Evolutionary conservation across 2,113 vertebrate genomes (phyloP).

Genomic region (Ctenomys sociabilis): DNA sequence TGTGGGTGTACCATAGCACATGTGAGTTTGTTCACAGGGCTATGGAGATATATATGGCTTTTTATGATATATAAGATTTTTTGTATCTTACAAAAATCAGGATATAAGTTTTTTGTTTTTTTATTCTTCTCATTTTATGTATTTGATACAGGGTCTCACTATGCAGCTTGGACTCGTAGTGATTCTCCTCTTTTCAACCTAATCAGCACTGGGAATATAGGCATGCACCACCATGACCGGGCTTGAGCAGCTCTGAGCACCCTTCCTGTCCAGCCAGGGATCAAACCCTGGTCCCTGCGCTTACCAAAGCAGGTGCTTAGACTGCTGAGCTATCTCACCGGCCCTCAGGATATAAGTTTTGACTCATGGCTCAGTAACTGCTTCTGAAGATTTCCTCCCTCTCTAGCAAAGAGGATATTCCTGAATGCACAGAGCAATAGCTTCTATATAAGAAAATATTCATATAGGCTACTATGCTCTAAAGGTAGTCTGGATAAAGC

Average conservation of each 20-base stretch:
- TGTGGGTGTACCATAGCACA: too few species aligned
- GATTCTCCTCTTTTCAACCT: too few species aligned
- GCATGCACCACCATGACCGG: too few species aligned
- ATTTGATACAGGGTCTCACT: too few species aligned
- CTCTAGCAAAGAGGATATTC: not conserved
- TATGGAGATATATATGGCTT: not conserved
- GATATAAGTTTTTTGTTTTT: not conserved
- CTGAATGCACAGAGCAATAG: not conserved
- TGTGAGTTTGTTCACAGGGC: not conserved
- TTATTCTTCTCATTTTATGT: too few species aligned
- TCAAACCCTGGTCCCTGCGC: too few species aligned
- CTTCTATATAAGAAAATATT: not conserved
- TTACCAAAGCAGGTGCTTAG: too few species aligned
- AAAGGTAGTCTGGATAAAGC: not conserved
- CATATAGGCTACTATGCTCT: not conserved
- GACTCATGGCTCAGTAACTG: not conserved
- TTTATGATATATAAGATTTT: not conserved
- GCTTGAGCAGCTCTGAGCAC: too few species aligned
- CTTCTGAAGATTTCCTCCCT: not conserved
- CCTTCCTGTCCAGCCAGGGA: too few species aligned
- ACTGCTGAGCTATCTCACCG: too few species aligned
- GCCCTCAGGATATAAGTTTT: not conserved
- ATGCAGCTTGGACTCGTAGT: too few species aligned
- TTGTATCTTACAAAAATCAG: not conserved
- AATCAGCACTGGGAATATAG: too few species aligned